A percentile compares a stretch with the other conserved stretches of the same genome.
Conservation (phyloP, 2,797 vertebrate species). For the Falco novaeseelandiae region DNA sequence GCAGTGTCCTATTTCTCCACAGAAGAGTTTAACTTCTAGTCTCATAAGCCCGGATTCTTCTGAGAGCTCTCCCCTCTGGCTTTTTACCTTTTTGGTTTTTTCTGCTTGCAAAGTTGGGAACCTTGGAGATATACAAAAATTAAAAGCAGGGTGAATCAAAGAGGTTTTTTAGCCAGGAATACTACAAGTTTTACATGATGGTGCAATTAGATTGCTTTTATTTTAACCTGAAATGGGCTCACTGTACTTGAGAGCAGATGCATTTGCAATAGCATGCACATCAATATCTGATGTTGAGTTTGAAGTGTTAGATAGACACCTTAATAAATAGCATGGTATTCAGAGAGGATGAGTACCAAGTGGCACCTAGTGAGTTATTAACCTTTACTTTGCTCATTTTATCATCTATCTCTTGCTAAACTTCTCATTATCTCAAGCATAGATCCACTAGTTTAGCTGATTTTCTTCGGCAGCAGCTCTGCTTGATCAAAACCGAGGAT, state of each 20-base stretch:
- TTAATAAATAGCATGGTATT: background rate
- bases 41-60: background rate
- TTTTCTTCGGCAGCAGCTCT: background rate
- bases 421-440: background rate
- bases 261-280: background rate
- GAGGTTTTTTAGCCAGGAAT: background rate
- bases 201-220: background rate
- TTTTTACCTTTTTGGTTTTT: background rate
- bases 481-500: background rate
- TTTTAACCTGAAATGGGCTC: background rate
- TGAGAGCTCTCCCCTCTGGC: background rate
- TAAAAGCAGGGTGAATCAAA: background rate
- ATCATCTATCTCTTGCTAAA: background rate
- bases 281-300: background rate
- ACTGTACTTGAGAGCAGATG: background rate
- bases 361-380: background rate
- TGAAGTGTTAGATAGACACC: background rate
- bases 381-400: background rate
- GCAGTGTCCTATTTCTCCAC: background rate
- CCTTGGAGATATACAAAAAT: background rate
- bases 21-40: background rate
- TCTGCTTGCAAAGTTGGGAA: background rate
- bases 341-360: background rate
- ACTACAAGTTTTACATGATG: background rate
- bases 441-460: background rate